Evolutionary conservation across 2,888 invertebrate genomes (phyloP).

Genomic region (Polydrusus tereticollis): DNA sequence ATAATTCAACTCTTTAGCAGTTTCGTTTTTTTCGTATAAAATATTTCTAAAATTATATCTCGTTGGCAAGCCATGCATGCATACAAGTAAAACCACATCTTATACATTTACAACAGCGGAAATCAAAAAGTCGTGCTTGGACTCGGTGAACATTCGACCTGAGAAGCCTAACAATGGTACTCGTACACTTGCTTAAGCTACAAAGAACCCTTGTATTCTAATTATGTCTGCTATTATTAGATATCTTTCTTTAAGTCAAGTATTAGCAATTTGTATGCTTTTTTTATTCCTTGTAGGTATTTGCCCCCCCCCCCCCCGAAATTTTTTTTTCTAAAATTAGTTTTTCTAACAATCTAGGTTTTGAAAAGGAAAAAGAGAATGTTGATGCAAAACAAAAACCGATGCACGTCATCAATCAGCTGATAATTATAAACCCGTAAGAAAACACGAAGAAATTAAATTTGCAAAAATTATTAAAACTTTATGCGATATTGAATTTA

Average conservation of each 20-base stretch:
- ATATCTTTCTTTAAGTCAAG: conserved; percentile 2
- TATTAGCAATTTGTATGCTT: conserved; percentile 25
- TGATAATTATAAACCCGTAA: no score
- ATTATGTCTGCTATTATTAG: conserved; percentile 25
- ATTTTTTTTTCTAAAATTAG: no score
- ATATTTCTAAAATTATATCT: conserved; percentile 4
- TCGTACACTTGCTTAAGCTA: conserved; percentile 21
- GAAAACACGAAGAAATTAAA: no score
- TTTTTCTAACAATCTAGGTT: no score
- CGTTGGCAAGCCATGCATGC: not conserved
- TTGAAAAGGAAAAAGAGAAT: no score
- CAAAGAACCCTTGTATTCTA: conserved; percentile 40
- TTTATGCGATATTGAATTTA: no score
- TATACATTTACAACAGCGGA: conserved; percentile 43
- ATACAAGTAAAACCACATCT: not conserved
- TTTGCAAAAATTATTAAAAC: no score
- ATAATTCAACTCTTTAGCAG: no score
- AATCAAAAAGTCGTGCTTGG: conserved; percentile 48
- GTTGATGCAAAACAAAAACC: no score
- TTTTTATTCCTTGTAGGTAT: not conserved
- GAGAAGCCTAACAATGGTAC: conserved; percentile 36
- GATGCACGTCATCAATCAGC: no score
- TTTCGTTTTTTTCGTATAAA: no score
- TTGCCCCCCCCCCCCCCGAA: no score
- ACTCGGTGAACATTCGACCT: conserved; percentile 40